These are phyloP conservation scores for Trinectes maculatus DNA, from an alignment of 2,113 vertebrate species.

Conservation along the genomic window DNA sequence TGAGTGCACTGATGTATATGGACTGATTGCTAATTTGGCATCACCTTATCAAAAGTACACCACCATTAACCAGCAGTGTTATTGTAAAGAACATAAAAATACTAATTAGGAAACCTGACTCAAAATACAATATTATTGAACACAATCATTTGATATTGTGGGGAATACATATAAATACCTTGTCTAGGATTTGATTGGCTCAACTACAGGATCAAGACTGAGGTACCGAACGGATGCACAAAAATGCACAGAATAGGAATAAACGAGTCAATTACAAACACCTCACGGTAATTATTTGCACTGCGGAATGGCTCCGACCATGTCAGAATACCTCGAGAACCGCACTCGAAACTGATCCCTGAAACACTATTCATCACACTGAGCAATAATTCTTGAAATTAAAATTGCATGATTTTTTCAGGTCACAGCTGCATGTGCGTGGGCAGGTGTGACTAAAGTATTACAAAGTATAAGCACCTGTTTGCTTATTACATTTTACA, in stretches of 20 bases:
- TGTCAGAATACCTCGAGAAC: no score
- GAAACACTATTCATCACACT: no score
- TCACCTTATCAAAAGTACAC: not conserved
- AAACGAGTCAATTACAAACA: not conserved
- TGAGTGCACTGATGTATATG: not conserved
- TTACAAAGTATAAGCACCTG: not conserved
- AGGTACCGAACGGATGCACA: not conserved
- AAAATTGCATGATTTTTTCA: conserved; percentile 3
- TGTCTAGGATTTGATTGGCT: no score
- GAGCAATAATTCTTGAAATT: no score
- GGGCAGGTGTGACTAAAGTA: conserved; percentile 2
- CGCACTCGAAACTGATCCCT: not conserved
- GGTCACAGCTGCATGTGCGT: conserved; percentile 8
- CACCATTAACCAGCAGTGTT: not conserved
- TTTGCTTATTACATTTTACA: not conserved
- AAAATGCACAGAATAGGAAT: not conserved
- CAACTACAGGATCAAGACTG: no score
- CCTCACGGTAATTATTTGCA: no score
- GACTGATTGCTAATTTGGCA: not conserved
- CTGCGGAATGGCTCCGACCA: no score
- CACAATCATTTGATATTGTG: not conserved
- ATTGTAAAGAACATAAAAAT: no score
- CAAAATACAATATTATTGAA: no score
- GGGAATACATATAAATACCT: not conserved
- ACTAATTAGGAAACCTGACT: no score